Percentiles rank a stretch among this genome's conserved stretches.
Conservation (phyloP, 2,888 invertebrate genomes). For the Boloria euphrosyne region DNA sequence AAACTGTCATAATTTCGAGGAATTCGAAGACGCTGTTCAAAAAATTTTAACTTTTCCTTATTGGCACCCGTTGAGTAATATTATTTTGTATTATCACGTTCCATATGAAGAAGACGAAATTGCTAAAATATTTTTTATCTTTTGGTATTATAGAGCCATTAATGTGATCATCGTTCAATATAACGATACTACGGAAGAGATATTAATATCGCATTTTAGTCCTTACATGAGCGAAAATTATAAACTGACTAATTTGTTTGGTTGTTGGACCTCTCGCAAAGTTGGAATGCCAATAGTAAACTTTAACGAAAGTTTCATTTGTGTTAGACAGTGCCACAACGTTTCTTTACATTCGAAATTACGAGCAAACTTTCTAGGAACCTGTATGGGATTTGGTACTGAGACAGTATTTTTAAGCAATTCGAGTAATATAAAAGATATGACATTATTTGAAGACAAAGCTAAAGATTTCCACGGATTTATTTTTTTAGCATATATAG, state of each 20-base stretch:
- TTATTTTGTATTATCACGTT: constrained; percentile 58
- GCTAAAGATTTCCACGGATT: constrained; percentile 61
- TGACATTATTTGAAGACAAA: constrained; percentile 59
- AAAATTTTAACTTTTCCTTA: constrained; percentile 52
- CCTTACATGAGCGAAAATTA: constrained; percentile 57
- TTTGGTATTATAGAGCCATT: constrained; percentile 62
- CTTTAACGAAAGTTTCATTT: constrained; percentile 54
- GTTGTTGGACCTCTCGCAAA: constrained; percentile 61
- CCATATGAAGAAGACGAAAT: constrained; percentile 43
- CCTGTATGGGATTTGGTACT: constrained; percentile 61
- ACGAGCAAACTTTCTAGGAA: constrained; percentile 57
- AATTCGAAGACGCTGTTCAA: constrained; percentile 57
- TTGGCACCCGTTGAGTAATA: constrained; percentile 63
- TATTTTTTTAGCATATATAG: constrained; percentile 51
- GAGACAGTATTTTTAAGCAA: constrained; percentile 45
- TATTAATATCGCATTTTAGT: constrained; percentile 53
- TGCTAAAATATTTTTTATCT: constrained; percentile 59
- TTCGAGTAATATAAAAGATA: constrained; percentile 15
- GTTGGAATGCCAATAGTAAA: constrained; percentile 53
- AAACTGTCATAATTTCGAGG: constrained; percentile 49
- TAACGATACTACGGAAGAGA: constrained; percentile 46
- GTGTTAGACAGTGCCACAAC: constrained; percentile 59
- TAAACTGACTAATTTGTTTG: constrained; percentile 49
- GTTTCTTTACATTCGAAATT: constrained; percentile 55
- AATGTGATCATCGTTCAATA: constrained; percentile 59